Percentiles rank a stretch among this genome's conserved stretches.
phyloP scores from a whole-genome alignment of 23 tunicate genomes.

The Trididemnum clinides region DNA sequence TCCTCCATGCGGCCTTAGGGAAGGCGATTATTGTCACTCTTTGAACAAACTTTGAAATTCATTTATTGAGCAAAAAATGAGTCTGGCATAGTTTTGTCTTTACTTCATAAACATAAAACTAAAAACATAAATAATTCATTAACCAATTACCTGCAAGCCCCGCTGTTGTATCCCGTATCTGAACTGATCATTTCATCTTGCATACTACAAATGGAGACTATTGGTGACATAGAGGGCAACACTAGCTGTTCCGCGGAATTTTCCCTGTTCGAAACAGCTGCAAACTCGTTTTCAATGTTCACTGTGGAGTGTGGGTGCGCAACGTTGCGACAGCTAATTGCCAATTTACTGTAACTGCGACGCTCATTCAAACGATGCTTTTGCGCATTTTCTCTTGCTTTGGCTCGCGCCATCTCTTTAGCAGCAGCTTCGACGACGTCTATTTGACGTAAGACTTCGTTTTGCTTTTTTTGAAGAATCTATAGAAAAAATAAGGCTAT shows the following conservation, averaged over 20 bases:
- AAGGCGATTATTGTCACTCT: too few relatives aligned
- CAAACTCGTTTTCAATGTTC: background rate
- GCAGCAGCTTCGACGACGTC: background rate
- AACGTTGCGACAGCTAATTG: background rate
- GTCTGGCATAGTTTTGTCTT: too few relatives aligned
- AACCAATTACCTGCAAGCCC: constrained; percentile 40
- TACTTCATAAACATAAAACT: too few relatives aligned
- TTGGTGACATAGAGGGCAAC: constrained; percentile 44
- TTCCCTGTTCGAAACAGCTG: background rate
- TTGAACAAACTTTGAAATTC: too few relatives aligned
- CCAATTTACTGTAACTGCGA: background rate
- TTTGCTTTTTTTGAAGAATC: constrained; percentile 38
- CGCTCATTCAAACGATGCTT: background rate
- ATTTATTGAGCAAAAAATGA: too few relatives aligned
- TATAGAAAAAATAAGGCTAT: background rate
- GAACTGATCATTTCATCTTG: constrained; percentile 18
- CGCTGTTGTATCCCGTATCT: constrained; percentile 64
- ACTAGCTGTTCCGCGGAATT: background rate
- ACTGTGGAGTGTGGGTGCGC: constrained; percentile 2
- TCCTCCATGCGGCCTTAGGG: too few relatives aligned
- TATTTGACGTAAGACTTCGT: background rate
- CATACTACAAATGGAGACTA: constrained; percentile 17
- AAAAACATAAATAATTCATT: too few relatives aligned
- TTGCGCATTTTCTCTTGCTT: background rate
- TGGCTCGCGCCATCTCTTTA: background rate